Percentiles rank a stretch among this genome's conserved stretches.
Evolutionary conservation across 2,888 invertebrate species (phyloP).

Genomic region (Tipula vernalis): DNA sequence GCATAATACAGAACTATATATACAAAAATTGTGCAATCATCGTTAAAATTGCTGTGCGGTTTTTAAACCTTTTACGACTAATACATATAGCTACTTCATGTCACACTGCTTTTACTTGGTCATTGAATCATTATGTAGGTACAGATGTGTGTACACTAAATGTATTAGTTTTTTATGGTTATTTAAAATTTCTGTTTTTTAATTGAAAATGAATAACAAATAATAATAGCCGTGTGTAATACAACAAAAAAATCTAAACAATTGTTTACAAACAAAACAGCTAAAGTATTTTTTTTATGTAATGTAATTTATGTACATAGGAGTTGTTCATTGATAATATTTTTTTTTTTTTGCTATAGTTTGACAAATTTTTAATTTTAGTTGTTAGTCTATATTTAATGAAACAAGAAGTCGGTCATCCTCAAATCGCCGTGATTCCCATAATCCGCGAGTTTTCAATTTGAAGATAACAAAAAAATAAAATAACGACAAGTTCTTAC

Average conservation of each 20-base stretch:
- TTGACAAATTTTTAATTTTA: not conserved
- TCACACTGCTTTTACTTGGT: not conserved
- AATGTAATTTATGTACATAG: not conserved
- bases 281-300: not conserved
- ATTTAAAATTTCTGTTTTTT: not conserved
- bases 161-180: not conserved
- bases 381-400: not conserved
- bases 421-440: not conserved
- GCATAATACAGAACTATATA: not conserved
- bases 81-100: not conserved
- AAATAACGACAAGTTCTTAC: not conserved
- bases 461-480: not conserved
- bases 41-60: not conserved
- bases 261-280: constrained; percentile 4
- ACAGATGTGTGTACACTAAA: not conserved
- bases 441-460: not conserved
- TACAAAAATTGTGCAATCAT: not conserved
- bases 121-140: not conserved
- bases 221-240: not conserved
- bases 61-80: not conserved
- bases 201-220: not conserved
- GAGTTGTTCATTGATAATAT: not conserved
- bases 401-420: not conserved
- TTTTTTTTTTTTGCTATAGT: not conserved
- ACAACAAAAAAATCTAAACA: not conserved